Base-by-base conservation (phyloP, 2,113 vertebrate genomes). In the Ammospiza nelsoni region DNA sequence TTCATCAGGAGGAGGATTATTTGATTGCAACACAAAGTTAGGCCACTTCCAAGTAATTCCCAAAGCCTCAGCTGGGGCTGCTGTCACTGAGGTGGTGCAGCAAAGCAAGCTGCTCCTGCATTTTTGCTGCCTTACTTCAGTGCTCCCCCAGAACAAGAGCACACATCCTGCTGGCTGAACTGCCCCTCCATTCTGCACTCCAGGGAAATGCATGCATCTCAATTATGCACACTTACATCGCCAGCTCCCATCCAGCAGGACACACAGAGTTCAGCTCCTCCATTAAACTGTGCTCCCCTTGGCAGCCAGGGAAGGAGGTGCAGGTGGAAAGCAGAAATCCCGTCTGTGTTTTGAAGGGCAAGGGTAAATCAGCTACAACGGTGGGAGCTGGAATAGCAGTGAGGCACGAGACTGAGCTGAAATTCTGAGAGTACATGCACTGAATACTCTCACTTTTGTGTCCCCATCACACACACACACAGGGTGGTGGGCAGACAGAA, bases 91-190 rank as follows among this genome's bases (percentile, higher is more conserved):
- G 0, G 0, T 33, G 46, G 69, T 54, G 35, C 74, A 84, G 55
- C 17, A 82, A 73, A 79, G 66, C 48, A 43, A 87, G 66, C 27
- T 62, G 57, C 62, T 89, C 28, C 84, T 72, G 71, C 66, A 87
- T 84, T 89, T 95, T 69, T 93, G 77, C 65, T 90, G 49, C 83
- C 79, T 89, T 92, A 71, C 46, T 87, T 92, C 90, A 87, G 62
- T 24, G 2, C 7, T 90, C 51, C 79, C 69, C 48, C 31, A 51
- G 62, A 75, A 46, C 1, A 5, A 79, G 58, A 71, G 62, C 66
- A 55, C 41, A 27, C 1, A 76, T 31, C 44, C 72, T 6, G 44
- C 87, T 92, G 89, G 73, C 87, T 77, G n/a, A 51, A 74, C n/a
- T 39, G 48, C 63, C 86, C 86, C 84, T 58, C 76, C 43, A 2